These are phyloP conservation scores for Toxotes chatareus DNA, from an alignment of 2,113 vertebrate species.

Conservation along the genomic window DNA sequence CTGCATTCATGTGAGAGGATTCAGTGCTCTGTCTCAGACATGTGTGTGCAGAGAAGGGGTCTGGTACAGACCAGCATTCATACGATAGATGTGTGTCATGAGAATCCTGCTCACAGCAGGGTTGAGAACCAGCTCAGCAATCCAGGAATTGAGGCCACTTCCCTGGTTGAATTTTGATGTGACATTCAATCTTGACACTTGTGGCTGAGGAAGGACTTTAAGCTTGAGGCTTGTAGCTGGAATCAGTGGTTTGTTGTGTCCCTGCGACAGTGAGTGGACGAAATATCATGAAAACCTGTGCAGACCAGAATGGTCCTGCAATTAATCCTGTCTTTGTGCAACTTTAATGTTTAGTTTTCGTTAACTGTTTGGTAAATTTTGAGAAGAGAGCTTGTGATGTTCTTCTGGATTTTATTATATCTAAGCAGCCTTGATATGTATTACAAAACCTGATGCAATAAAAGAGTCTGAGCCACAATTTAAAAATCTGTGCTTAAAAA, in stretches of 20 bases:
- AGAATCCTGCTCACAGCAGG: slow-evolving; percentile 1
- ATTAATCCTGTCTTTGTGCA: neutral
- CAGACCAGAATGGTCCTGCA: neutral
- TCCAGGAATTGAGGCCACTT: neutral
- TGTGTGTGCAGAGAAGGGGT: neutral
- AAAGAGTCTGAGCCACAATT: neutral
- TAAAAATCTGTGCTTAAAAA: neutral
- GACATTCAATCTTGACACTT: slow-evolving; percentile 1
- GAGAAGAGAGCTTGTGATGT: neutral
- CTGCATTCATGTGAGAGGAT: neutral
- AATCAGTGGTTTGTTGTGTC: neutral
- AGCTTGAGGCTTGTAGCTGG: neutral
- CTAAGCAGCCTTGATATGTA: neutral
- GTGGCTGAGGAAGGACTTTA: neutral
- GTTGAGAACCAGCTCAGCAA: slow-evolving; percentile 4
- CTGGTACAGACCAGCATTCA: neutral
- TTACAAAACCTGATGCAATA: neutral
- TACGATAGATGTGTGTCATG: neutral
- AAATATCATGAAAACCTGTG: neutral
- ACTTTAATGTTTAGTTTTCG: neutral
- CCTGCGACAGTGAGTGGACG: neutral
- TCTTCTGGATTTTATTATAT: neutral
- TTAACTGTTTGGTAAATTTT: neutral
- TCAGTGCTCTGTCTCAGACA: neutral
- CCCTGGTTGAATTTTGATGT: neutral